Base-by-base conservation (phyloP, 2,888 invertebrate species). In the Dicyrtoma fusca region DNA sequence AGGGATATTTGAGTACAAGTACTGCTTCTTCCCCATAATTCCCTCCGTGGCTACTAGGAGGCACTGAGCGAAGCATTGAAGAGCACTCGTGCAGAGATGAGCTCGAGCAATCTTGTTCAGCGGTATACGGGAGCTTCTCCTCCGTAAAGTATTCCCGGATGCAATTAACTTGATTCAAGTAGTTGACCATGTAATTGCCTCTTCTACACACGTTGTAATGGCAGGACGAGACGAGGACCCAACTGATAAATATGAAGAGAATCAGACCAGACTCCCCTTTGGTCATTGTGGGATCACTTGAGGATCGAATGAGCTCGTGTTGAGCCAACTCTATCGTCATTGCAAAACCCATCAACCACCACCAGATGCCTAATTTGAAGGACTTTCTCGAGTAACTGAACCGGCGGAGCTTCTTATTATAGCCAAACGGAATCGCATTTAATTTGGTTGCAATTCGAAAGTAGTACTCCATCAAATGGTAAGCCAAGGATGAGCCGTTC, bases 391-490 rank as follows among this genome's bases (percentile, higher is more conserved):
- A n/a, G n/a, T n/a, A n/a, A n/a, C n/a, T n/a, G n/a, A n/a, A n/a
- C n/a, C 21, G 25, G 6, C 47, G n/a, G 5, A 10, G 45, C 1
- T 21, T n/a, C 10, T 45, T 8, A 21, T 64, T n/a, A 23, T 64
- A 64, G n/a, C 21, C 14, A 13, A 47, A 64, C 1, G 64, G 64
- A 14, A 64, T 47, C 1, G 64, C 64, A 14, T 64, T 64, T 10
- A 47, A 1, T 1, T 2, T 21, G 1, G 47, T 47, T 23, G 47
- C 64, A 1, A 49, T 4, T 4, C 25, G 19, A n/a, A 47, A 8
- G 23, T 64, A 64, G 5, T 47, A 44, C 21, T 64, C 64, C 21
- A 64, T 64, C 1, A 11, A 47, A 23, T 25, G 1, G 49, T 64
- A 64, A 1, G 64, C 34, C 34, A 5, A 5, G 34, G 34, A 34